Evolutionary conservation across 2,888 invertebrate species (phyloP).

Genomic region (Iselma pallidipennis): DNA sequence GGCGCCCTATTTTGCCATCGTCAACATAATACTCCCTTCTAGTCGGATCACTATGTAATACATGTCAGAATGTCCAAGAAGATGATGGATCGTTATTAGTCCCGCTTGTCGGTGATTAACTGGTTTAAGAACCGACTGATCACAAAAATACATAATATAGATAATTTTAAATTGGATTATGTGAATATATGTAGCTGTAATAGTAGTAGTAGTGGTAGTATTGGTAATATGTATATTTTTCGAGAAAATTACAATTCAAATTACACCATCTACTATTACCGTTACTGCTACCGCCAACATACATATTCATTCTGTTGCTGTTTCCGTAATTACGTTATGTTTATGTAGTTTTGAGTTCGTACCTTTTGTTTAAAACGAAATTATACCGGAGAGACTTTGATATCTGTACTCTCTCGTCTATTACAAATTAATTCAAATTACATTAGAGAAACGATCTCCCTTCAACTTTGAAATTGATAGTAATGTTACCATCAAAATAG

Average conservation of each 20-base stretch:
- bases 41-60: neutral
- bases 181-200: too few relatives aligned
- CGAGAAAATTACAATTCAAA: slow-evolving; percentile 23
- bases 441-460: neutral
- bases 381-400: slow-evolving; percentile 17
- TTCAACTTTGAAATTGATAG: too few relatives aligned
- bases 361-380: slow-evolving; percentile 22
- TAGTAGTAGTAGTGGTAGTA: slow-evolving; percentile 8
- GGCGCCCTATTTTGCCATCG: neutral
- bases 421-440: neutral
- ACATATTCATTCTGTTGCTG: slow-evolving; percentile 21
- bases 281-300: slow-evolving; percentile 9
- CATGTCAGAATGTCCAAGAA: slow-evolving; percentile 20
- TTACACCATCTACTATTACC: neutral
- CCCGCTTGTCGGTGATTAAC: slow-evolving; percentile 20
- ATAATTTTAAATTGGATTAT: slow-evolving; percentile 19
- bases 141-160: slow-evolving; percentile 3
- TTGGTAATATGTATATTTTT: slow-evolving; percentile 11
- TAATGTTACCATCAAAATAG: too few relatives aligned
- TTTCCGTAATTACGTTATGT: slow-evolving; percentile 21
- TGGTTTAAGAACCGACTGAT: slow-evolving; percentile 21
- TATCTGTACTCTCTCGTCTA: too few relatives aligned
- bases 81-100: slow-evolving; percentile 22
- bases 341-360: slow-evolving; percentile 19
- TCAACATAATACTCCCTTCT: neutral